phyloP scores from a whole-genome alignment of 2,797 vertebrate species.

The Danio aesculapii region DNA sequence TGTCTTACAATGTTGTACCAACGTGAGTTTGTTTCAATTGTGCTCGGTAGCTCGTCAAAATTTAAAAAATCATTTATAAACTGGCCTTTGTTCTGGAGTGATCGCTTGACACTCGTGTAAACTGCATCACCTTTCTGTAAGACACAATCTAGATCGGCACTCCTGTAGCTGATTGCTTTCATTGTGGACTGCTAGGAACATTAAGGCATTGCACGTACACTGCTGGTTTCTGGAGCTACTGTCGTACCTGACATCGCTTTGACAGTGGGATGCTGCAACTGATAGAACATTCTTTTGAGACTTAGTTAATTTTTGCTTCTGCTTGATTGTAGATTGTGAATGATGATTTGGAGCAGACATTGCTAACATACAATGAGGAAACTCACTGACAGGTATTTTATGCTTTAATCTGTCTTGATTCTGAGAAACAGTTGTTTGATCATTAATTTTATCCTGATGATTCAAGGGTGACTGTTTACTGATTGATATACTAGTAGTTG shows the following conservation, averaged over 20 bases:
- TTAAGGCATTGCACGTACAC: slow-evolving; percentile 22
- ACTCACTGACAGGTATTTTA: too few relatives aligned
- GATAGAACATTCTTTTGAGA: not conserved
- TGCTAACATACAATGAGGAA: too few relatives aligned
- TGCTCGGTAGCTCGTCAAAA: slow-evolving; percentile 13
- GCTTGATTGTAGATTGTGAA: too few relatives aligned
- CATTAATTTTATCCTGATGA: too few relatives aligned
- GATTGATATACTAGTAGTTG: too few relatives aligned
- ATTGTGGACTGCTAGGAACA: slow-evolving; percentile 5
- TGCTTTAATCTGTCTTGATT: too few relatives aligned
- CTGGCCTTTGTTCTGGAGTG: not conserved
- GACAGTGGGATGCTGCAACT: slow-evolving; percentile 17
- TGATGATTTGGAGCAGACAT: too few relatives aligned
- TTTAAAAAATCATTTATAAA: not conserved
- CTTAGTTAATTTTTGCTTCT: not conserved
- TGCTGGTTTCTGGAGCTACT: not conserved
- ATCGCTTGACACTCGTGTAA: not conserved
- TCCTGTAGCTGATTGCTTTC: not conserved
- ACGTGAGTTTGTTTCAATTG: not conserved
- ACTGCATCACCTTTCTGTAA: slow-evolving; percentile 11
- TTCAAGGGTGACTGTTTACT: too few relatives aligned
- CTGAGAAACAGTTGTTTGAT: too few relatives aligned
- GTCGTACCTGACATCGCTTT: slow-evolving; percentile 5
- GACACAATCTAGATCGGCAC: not conserved
- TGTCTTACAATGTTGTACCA: not conserved